Evolutionary conservation across 2,113 vertebrate species (phyloP), one percentile per base, ranked within the genome.

Genomic region (Boleophthalmus pectinirostris): DNA sequence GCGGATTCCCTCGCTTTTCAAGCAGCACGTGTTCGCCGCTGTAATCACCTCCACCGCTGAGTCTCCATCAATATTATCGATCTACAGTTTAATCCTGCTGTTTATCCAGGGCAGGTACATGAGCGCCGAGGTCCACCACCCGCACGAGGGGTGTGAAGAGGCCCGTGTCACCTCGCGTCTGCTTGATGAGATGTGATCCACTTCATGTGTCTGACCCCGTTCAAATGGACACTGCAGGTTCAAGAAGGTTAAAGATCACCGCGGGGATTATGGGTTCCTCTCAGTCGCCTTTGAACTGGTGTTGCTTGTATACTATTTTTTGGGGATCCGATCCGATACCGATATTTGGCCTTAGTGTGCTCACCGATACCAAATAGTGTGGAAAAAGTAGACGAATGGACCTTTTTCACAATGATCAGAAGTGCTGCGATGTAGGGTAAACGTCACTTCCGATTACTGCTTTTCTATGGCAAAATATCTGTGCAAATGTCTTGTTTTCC

Each of bases 171-270:
- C 57, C 68, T 25, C 71, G 29, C 21, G 49, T 47, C 14, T 66
- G 75, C 69, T 68, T 5, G 72, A 76, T 75, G 78, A 66, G 87
- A 87, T 74, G 72, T 75, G 79, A 87, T 82, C 85, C 56, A 29
- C 78, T 86, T 75, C 80, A 80, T 79, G 75, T 78, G 65, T 87
- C 85, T 84, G 85, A 88, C 87, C 89, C 77, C 58, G 73, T 83
- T 83, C 83, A 88, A 85, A 81, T 83, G 75, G 49, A 83, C 24
- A 66, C 80, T 1, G 61, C 0, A 15, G 29, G 29, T 29, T 29
- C 2, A 29, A 29, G 29, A 4, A 29, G 78, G 82, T 88, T 72
- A 85, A 51, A 82, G 88, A 82, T 87, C 82, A 88, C 73, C 63
- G 70, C 63, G 66, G 74, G 88, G 89, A 91, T 91, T 90, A 89